Percentiles rank a stretch among this genome's conserved stretches.
These are phyloP conservation scores for Lacanobia oleracea DNA, from an alignment of 2,888 invertebrate genomes.

Conservation along the genomic window DNA sequence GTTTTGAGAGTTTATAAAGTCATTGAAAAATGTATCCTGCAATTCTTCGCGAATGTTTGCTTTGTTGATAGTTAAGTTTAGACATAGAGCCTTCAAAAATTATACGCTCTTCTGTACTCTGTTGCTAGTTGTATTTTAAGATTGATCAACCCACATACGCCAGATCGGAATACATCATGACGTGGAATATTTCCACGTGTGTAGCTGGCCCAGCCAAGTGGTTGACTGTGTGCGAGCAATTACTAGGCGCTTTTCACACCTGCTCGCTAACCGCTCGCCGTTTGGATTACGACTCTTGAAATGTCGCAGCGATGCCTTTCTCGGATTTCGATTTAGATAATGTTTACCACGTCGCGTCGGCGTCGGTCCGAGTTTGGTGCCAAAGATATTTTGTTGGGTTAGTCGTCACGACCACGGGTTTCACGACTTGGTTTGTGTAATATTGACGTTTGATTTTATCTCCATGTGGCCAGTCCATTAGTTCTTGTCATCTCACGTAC, in stretches of 20 bases:
- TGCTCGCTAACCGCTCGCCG: conserved; percentile 80
- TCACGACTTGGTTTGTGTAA: conserved; percentile 63
- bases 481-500: conserved; percentile 56
- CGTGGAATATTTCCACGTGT: conserved; percentile 46
- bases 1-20: not conserved
- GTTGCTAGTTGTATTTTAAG: not conserved
- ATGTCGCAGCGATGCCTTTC: conserved; percentile 81
- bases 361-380: conserved; percentile 63
- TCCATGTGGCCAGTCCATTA: conserved; percentile 66
- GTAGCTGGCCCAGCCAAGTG: conserved; percentile 54
- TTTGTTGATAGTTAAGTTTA: not conserved
- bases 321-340: conserved; percentile 70
- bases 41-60: not conserved
- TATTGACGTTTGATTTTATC: conserved; percentile 74
- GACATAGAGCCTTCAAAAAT: not conserved
- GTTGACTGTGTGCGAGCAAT: conserved; percentile 80
- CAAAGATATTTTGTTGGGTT: conserved; percentile 64
- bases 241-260: conserved; percentile 87
- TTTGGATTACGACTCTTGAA: conserved; percentile 78
- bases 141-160: not conserved
- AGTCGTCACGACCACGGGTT: conserved; percentile 69
- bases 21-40: not conserved
- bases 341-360: conserved; percentile 54
- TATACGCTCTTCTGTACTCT: not conserved
- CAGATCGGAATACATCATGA: conserved; percentile 17